Base-by-base conservation (phyloP, 2,113 vertebrate species). In the Lathamus discolor region DNA sequence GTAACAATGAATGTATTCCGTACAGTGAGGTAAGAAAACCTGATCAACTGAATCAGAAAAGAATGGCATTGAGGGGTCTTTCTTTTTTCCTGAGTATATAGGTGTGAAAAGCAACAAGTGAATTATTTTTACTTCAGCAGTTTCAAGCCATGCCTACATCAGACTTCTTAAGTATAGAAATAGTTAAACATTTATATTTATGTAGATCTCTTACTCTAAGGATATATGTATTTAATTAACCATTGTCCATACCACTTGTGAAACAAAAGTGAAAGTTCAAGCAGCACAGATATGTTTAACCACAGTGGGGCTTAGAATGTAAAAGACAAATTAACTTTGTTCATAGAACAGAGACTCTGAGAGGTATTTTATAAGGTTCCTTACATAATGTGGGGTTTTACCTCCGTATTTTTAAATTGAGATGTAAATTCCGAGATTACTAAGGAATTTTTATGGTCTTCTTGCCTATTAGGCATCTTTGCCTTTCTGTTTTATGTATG, bases 21-120 rank as follows among this genome's bases (percentile, higher is more conserved):
- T 98, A 96, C 90, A 88, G 27, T 52, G 16, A 98, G 98, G 98
- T 98, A 97, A 95, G 94, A 80, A 79, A 96, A 78, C 16, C 11
- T 12, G 41, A 73, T 22, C 18, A 44, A 31, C 59, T 57, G 82
- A n/a, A 67, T 33, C 31, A 87, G 57, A 52, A 75, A 67, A 69
- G 63, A 69, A 69, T 15, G 25, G 29, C 33, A 43, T 20, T 29
- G 57, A 59, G 59, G 20, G 8, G 31, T 44, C 1, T 37, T 17
- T 10, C 23, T 37, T 35, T 33, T 37, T 37, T 15, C 20, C 46
- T 61, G 22, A 90, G 55, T 75, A 39, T 13, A 22, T 11, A 11
- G 23, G 28, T 66, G 9, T 59, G 59, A 88, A 88, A 82, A 62
- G 72, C 37, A 87, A 52, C 33, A 5, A 1, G 13, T 73, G 17